Conservation (phyloP, 2,113 vertebrate species). For the Trachemys scripta region DNA sequence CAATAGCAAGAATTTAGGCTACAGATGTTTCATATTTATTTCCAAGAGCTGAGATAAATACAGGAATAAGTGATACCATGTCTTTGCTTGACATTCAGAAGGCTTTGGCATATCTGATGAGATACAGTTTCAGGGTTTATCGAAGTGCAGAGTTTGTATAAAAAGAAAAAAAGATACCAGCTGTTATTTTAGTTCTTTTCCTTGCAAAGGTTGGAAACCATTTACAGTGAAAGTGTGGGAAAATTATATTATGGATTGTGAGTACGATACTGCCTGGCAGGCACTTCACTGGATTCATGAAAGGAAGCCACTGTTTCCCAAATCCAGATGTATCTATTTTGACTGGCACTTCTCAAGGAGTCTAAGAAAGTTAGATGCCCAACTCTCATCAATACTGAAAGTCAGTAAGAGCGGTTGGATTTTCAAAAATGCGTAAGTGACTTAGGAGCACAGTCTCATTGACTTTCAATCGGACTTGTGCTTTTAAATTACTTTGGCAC, state of each 20-base stretch:
- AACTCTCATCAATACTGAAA: neutral
- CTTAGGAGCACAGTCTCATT: neutral
- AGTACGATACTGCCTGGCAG: neutral
- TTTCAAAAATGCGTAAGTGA: neutral
- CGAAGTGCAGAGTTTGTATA: slow-evolving; percentile 40
- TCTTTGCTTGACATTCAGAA: slow-evolving; percentile 66
- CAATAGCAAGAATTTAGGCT: slow-evolving; percentile 48
- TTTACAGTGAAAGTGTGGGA: neutral
- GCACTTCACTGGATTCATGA: neutral
- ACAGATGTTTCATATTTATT: slow-evolving; percentile 62
- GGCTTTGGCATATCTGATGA: slow-evolving; percentile 44
- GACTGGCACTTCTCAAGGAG: neutral
- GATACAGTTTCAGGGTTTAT: slow-evolving; percentile 54
- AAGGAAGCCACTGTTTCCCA: neutral
- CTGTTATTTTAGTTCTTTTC: slow-evolving; percentile 27
- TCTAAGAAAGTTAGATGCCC: neutral
- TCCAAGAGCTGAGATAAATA: slow-evolving; percentile 66
- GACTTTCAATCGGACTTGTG: neutral
- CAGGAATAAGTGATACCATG: slow-evolving; percentile 46
- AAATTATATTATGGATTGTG: slow-evolving; percentile 19
- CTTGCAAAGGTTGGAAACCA: neutral
- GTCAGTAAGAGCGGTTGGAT: neutral
- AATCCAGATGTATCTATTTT: neutral
- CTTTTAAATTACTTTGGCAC: neutral
- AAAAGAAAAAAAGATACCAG: slow-evolving; percentile 26